Base-by-base conservation (phyloP, 23 tunicate species). In the Pegea sp. region DNA sequence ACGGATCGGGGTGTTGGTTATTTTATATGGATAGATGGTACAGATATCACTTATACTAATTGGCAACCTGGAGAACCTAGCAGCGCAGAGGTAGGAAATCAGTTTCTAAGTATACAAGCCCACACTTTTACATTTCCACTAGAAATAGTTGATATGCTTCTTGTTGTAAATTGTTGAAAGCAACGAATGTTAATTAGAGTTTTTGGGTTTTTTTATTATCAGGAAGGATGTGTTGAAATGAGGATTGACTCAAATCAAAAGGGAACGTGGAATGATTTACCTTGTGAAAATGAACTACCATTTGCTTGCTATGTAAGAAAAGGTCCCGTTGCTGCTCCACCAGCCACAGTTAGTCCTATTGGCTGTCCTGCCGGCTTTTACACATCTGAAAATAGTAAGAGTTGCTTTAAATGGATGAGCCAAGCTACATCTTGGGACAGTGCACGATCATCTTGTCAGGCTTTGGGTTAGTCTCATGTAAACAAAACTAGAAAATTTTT, bases 61-160 rank as follows among this genome's bases (percentile, higher is more conserved):
- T 84, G 95, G 95, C 68, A 74, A 20, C 65, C 63, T 30, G 95
- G 95, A 4, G 77, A 74, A 60, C 84, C 84, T 0, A 44, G 53
- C 22, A 62, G 67, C 19, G 25, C 18, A 3, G 27, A 33, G 34
- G 84, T 74, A 59, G 64, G 80, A n/a, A n/a, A n/a, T n/a, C n/a
- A n/a, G n/a, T n/a, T n/a, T n/a, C n/a, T n/a, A n/a, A n/a, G n/a
- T n/a, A n/a, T n/a, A n/a, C n/a, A n/a, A n/a, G n/a, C n/a, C n/a
- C n/a, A n/a, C n/a, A n/a, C n/a, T n/a, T n/a, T n/a, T n/a, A n/a
- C n/a, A n/a, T n/a, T n/a, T n/a, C n/a, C n/a, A n/a, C n/a, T n/a
- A n/a, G n/a, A n/a, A n/a, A n/a, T n/a, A n/a, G n/a, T n/a, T n/a
- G n/a, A n/a, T n/a, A n/a, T n/a, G n/a, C n/a, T n/a, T n/a, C n/a